A percentile compares a stretch with the other conserved stretches of the same genome.
Conservation (phyloP, 92 coral and sea anemone species). For the Diadumene lineata region DNA sequence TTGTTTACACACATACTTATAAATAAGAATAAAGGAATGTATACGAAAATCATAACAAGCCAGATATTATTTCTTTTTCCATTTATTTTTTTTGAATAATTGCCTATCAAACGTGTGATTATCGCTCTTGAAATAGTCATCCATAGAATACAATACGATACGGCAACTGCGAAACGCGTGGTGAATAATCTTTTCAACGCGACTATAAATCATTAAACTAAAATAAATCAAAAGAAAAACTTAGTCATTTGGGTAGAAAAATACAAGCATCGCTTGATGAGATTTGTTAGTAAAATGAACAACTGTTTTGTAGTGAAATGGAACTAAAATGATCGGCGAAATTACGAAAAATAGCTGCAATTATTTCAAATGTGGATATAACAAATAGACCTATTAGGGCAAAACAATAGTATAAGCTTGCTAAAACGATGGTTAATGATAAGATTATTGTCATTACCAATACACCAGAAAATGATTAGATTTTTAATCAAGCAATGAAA, state of each 20-base stretch:
- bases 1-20: not conserved
- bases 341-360: not conserved
- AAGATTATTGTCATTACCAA: not conserved
- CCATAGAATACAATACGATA: no score
- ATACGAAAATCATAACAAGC: not conserved
- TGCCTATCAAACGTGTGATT: no score
- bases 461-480: not conserved
- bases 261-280: no score
- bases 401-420: not conserved
- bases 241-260: no score
- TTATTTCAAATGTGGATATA: not conserved
- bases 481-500: not conserved
- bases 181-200: no score
- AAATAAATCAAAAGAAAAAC: no score
- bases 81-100: no score
- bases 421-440: not conserved
- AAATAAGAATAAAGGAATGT: not conserved
- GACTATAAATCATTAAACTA: no score
- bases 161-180: no score
- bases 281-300: not conserved
- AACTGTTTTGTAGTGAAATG: no score
- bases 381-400: not conserved
- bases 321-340: not conserved
- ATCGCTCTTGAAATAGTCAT: no score
- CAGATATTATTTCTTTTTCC: not conserved